These are phyloP conservation scores for Hanleya hanleyi DNA, from an alignment of 2,888 invertebrate genomes.

Conservation along the genomic window DNA sequence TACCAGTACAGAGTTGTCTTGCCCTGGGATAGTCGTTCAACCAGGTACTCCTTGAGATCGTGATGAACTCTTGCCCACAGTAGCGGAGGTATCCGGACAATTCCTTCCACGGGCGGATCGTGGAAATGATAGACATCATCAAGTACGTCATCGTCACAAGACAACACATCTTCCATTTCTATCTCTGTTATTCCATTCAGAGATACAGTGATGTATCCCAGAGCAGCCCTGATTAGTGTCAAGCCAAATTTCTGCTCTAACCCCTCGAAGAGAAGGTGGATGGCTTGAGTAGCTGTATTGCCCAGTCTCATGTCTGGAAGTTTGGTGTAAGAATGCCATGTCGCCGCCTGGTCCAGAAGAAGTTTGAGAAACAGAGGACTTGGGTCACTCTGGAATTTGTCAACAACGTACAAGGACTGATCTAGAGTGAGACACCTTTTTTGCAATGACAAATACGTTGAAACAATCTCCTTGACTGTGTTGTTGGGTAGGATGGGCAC, in stretches of 20 bases:
- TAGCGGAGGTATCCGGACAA: slow-evolving; percentile 64
- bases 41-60: slow-evolving; percentile 65
- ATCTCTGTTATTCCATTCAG: slow-evolving; percentile 63
- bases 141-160: slow-evolving; percentile 65
- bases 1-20: slow-evolving; percentile 68
- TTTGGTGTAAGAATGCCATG: slow-evolving; percentile 57
- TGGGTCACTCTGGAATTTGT: slow-evolving; percentile 46
- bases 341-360: slow-evolving; percentile 60
- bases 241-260: slow-evolving; percentile 63
- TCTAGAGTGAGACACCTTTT: slow-evolving; percentile 48
- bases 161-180: slow-evolving; percentile 69
- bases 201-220: slow-evolving; percentile 65
- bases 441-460: slow-evolving; percentile 47
- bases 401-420: slow-evolving; percentile 50
- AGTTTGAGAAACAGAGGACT: slow-evolving; percentile 66
- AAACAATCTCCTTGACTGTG: slow-evolving; percentile 56
- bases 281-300: slow-evolving; percentile 54
- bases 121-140: slow-evolving; percentile 67
- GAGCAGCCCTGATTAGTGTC: slow-evolving; percentile 50
- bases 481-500: slow-evolving; percentile 51
- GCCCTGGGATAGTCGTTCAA: slow-evolving; percentile 59
- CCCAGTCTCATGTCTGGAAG: slow-evolving; percentile 39
- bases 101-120: slow-evolving; percentile 67
- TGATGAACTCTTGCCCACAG: slow-evolving; percentile 63
- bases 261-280: slow-evolving; percentile 55